Evolutionary conservation across 2,113 vertebrate species (phyloP), one percentile per base, ranked within the genome.

Genomic region (Sarotherodon lohbergeri): DNA sequence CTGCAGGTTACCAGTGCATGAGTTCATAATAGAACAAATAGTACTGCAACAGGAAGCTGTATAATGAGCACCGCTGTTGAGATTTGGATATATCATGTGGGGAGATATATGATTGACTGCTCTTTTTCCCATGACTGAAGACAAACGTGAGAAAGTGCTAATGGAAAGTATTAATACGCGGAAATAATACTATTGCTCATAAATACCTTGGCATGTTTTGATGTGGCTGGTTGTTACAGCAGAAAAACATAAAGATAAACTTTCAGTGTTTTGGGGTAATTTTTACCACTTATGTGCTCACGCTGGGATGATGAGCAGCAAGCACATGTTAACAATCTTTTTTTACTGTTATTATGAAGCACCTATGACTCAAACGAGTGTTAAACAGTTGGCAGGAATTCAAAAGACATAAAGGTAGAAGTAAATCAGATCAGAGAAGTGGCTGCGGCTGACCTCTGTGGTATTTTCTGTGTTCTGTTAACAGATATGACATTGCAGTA

Each of bases 1-100:
- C 81, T 92, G 86, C 36, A 61, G 88, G 86, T 86, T 95, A 63
- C n/a, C 48, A 86, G 36, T 66, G 34, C 71, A 48, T 66, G 81
- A 87, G 66, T 85, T 32, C 84, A 57, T 39, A 82, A 32, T 90
- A 41, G 16, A 43, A 88, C 83, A 82, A 91, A 95, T 79, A 50
- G 63, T 63, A 24, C 54, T 81, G 79, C 50, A 86, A 79, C 5
- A 86, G 57, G 29, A 86, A 66, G 27, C 41, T 86, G 52, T 86
- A 34, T 86, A 81, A 83, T 29, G 50, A 79, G 27, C 6, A 43
- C 48, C 43, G 8, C 80, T 63, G 80, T 4, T 83, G 13, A 48
- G 78, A 82, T 82, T 56, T 78, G 83, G 39, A 24, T 80, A 46
- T 3, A 22, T 13, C 55, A 46, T 57, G 68, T 59, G 56, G 48